Evolutionary conservation across 2,113 vertebrate genomes (phyloP).

Genomic region (Sapayoa aenigma): DNA sequence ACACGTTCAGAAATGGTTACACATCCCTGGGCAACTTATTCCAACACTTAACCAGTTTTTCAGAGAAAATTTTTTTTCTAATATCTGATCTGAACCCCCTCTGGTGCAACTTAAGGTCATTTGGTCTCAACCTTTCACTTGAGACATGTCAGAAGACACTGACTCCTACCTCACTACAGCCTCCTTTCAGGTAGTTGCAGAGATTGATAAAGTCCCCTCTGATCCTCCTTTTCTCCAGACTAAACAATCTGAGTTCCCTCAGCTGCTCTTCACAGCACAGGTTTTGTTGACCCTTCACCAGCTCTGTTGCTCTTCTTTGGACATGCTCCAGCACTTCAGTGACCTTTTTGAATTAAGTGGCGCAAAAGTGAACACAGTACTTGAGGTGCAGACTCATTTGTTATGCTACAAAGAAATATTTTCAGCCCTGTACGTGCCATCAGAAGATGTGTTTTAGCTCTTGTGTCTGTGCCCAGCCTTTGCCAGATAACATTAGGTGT

Average conservation of each 20-base stretch:
- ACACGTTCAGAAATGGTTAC: background rate
- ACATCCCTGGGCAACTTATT: background rate
- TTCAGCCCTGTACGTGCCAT: background rate
- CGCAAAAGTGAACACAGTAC: background rate
- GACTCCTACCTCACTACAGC: accelerated
- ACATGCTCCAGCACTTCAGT: background rate
- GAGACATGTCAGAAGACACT: background rate
- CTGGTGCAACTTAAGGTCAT: background rate
- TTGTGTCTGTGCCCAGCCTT: background rate
- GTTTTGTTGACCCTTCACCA: background rate
- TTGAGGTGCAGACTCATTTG: background rate
- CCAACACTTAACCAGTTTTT: background rate
- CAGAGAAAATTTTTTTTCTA: background rate
- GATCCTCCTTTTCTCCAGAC: background rate
- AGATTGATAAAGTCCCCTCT: background rate
- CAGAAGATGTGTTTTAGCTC: background rate
- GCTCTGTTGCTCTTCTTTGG: background rate
- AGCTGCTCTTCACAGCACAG: background rate
- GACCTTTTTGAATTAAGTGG: background rate
- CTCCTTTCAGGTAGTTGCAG: background rate
- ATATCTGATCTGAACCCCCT: background rate
- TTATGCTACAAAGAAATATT: background rate
- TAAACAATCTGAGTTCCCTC: background rate
- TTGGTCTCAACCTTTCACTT: background rate
- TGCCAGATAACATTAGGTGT: background rate